phyloP scores from a whole-genome alignment of 2,888 invertebrate species.

The Drosophila flavopinicola region DNA sequence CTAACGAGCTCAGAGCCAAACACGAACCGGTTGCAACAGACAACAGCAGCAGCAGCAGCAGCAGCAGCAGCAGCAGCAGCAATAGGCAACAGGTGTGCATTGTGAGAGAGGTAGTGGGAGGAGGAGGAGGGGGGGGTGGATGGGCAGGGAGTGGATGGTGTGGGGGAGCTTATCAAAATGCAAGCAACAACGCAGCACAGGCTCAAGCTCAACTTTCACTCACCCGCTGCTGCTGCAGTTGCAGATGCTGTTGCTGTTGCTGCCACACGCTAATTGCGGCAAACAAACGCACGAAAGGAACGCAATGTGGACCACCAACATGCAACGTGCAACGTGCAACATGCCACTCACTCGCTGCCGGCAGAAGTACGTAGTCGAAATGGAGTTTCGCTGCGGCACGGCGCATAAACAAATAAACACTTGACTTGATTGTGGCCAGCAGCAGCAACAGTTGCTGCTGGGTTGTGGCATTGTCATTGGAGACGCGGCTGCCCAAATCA shows the following conservation, averaged over 20 bases:
- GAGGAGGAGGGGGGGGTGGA: not conserved
- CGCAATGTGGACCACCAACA: conserved; percentile 73
- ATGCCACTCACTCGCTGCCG: conserved; percentile 66
- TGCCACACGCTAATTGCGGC: conserved; percentile 76
- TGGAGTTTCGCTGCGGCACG: conserved; percentile 32
- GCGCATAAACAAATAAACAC: conserved; percentile 80
- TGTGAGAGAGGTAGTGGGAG: not conserved
- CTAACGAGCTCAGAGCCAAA: conserved; percentile 67
- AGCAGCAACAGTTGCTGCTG: conserved; percentile 20
- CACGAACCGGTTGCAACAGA: conserved; percentile 55
- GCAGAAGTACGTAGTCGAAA: conserved; percentile 16
- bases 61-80: conserved; percentile 8
- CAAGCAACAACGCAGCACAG: conserved; percentile 32
- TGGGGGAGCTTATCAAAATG: conserved; percentile 57
- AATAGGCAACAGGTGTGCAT: conserved; percentile 64
- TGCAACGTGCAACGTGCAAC: conserved; percentile 70
- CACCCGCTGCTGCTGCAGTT: conserved; percentile 35
- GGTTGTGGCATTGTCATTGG: conserved; percentile 55
- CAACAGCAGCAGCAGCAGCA: too few species aligned
- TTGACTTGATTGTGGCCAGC: conserved; percentile 81
- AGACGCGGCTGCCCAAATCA: conserved; percentile 70
- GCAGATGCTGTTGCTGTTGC: conserved; percentile 27
- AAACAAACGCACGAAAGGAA: conserved; percentile 70
- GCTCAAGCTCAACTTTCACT: conserved; percentile 59
- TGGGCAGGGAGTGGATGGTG: conserved; percentile 9